Evolutionary conservation across 2,113 vertebrate genomes (phyloP).

Genomic region (Danio rerio): DNA sequence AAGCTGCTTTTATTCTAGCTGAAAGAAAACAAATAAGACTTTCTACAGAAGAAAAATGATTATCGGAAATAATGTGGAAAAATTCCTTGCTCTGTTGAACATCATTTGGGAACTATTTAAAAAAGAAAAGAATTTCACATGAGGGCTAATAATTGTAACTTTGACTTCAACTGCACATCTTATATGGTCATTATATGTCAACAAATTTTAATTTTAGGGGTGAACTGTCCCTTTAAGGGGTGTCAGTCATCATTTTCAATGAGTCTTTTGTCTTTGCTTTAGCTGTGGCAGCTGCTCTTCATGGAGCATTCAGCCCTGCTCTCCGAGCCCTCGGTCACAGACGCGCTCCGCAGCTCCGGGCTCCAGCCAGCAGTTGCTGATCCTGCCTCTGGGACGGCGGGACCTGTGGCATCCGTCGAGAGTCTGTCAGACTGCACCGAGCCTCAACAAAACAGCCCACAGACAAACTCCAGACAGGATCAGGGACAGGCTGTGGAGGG

Average conservation of each 20-base stretch:
- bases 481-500: conserved; percentile 87
- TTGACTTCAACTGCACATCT: too few species aligned
- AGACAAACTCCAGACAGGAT: conserved; percentile 78
- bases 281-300: conserved; percentile 88
- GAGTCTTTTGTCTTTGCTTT: conserved; percentile 42
- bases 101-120: too few species aligned
- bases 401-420: not conserved
- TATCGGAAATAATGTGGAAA: too few species aligned
- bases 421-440: conserved; percentile 58
- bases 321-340: conserved; percentile 77
- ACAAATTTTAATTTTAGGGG: too few species aligned
- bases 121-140: too few species aligned
- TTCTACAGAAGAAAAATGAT: too few species aligned
- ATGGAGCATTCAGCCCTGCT: conserved; percentile 75
- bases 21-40: too few species aligned
- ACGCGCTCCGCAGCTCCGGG: conserved; percentile 9
- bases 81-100: too few species aligned
- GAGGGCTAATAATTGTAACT: too few species aligned
- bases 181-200: too few species aligned
- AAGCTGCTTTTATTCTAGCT: too few species aligned
- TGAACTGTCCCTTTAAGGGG: too few species aligned
- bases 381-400: not conserved
- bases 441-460: conserved; percentile 71
- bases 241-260: not conserved
- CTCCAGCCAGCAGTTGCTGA: conserved; percentile 23